phyloP scores from a whole-genome alignment of 92 coral and sea anemone species.

The Micromussa lordhowensis region DNA sequence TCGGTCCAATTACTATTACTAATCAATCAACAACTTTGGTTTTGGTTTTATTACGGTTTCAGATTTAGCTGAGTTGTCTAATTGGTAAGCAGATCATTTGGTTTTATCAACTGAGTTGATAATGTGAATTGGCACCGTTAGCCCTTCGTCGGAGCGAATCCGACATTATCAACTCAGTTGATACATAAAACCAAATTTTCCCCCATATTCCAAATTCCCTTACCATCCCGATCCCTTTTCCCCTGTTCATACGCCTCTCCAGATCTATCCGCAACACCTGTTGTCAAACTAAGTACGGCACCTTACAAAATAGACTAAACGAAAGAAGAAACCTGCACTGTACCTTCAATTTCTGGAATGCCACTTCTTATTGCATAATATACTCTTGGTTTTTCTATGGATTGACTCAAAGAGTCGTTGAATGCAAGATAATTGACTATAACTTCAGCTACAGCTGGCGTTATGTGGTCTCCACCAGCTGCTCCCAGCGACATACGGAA shows the following conservation, averaged over 20 bases:
- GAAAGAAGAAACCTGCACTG: not conserved
- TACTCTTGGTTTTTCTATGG: constrained; percentile 90
- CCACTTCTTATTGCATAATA: constrained; percentile 79
- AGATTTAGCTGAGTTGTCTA: no score
- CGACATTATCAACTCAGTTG: no score
- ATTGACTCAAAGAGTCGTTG: constrained; percentile 65
- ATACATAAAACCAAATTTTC: no score
- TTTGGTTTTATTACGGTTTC: no score
- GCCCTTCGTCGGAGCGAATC: no score
- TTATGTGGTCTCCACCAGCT: constrained; percentile 88
- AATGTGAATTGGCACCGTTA: no score
- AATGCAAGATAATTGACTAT: constrained; percentile 82
- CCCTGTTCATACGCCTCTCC: not conserved
- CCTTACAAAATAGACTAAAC: not conserved
- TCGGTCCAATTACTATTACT: no score
- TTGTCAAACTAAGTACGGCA: no score
- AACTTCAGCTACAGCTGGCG: constrained; percentile 84
- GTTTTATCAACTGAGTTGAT: no score
- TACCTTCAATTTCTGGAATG: constrained; percentile 87
- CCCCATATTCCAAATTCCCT: not conserved
- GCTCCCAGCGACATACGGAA: constrained; percentile 86
- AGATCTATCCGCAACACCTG: no score
- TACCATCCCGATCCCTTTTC: not conserved
- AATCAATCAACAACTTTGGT: no score
- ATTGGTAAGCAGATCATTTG: no score